Evolutionary conservation across 2,797 vertebrate species (phyloP), one percentile per base, ranked within the genome.

Genomic region (Rhinella marina): DNA sequence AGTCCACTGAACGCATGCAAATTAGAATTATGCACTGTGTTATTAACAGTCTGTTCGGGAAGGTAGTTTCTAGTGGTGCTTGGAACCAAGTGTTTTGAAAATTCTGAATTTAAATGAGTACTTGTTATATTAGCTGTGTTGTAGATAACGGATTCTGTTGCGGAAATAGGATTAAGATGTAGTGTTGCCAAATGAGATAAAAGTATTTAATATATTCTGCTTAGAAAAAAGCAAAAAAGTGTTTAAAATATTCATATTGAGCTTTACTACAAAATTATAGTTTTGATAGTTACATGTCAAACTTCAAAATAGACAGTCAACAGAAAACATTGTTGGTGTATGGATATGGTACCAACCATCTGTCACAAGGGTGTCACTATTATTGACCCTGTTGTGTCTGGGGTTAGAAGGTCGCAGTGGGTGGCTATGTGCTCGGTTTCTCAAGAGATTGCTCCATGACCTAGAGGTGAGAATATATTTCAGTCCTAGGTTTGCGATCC

Each of bases 1-100:
- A 75, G 80, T 76, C 56, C 32, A 87, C n/a, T 75, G 68, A 87
- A 66, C 72, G 8, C 68, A 82, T 76, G 80, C 72, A 82, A 82
- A 87, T 82, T 66, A 82, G 68, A 76, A 81, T 87, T 25, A 87
- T 76, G 25, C 70, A 27, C 41, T 82, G 68, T 81, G 48, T 54
- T 86, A 41, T 68, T 72, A 80, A 21, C 48, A 79, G 62, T 62
- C 32, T 48, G 72, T 32, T 86, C 32, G 57, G 70, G 70, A 87
- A 62, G 25, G 16, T 54, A 70, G 50, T 80, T 86, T 57, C 61
- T 81, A 72, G 77, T 80, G 56, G 57, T 64, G n/a, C 32, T 57
- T 8, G 52, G n/a, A 87, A 76, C 48, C 21, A 61, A 25, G 54
- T 59, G 52, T 84, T 75, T 73, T 59, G 57, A 50, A 48, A 70